Percentiles rank a stretch among this genome's conserved stretches.
Conservation (phyloP, 2,797 vertebrate species). For the Sarcophilus harrisii region DNA sequence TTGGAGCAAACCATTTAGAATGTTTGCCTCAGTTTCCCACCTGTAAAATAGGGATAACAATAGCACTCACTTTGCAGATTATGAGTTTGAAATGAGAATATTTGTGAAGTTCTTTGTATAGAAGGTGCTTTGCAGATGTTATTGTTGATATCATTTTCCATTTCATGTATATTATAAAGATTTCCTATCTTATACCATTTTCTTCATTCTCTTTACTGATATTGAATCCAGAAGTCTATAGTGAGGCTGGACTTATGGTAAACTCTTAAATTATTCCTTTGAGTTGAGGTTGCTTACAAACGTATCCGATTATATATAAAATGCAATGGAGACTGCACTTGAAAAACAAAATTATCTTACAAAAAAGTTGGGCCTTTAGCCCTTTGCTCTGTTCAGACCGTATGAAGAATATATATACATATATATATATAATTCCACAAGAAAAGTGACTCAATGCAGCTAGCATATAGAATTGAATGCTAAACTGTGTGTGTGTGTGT, state of each 20-base stretch:
- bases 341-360: background rate
- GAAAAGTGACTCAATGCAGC: too few species aligned
- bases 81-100: background rate
- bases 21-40: background rate
- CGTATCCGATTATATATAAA: background rate
- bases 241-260: background rate
- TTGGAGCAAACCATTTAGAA: background rate
- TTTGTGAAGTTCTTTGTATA: background rate
- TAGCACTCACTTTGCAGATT: background rate
- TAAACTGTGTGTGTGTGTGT: too few species aligned
- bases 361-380: background rate
- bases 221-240: background rate
- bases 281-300: background rate
- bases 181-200: background rate
- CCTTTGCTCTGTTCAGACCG: background rate
- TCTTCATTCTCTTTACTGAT: background rate
- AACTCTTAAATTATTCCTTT: background rate
- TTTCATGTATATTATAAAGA: background rate
- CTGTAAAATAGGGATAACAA: background rate
- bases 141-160: background rate
- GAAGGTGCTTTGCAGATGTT: background rate
- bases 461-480: too few species aligned
- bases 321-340: background rate
- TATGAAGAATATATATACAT: background rate
- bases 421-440: too few species aligned